Evolutionary conservation across 2,888 invertebrate genomes (phyloP), one percentile per base, ranked within the genome.

Genomic region (Caenorhabditis sp.): DNA sequence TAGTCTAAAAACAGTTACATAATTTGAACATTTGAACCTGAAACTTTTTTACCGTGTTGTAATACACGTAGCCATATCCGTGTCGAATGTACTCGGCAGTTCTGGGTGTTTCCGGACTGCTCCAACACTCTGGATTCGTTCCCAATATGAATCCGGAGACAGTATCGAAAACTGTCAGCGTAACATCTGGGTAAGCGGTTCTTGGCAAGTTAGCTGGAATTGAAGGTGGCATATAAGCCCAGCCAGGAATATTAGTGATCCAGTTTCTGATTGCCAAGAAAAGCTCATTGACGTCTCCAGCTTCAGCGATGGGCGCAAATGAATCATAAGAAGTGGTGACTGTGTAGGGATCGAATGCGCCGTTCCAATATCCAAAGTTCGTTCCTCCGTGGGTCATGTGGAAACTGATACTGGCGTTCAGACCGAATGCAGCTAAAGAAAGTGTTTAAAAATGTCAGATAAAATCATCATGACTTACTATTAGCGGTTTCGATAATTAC

Each of bases 121-220:
- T 46, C 75, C 75, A 75, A 39, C 75, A 75, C n/a, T 62, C 56
- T 1, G 75, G 75, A 35, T 62, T 62, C 0, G 30, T 45, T 15
- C 68, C 68, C 9, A 55, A 15, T 32, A 75, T 75, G 39, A 75
- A 75, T 7, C 68, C 75, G 32, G 68, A 62, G 5, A 75, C 52
- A n/a, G 68, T 68, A 17, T 68, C 68, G 32, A 75, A 75, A 8
- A 68, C 53, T 13, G 62, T 56, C 7, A 75, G 37, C 2, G 45
- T 8, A 11, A 52, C 43, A 58, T 68, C 68, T 3, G 68, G 68
- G 52, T 75, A 75, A 0, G 62, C 61, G n/a, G 37, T 39, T 45
- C 52, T 32, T 24, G 76, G 76, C 9, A 71, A 32, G 17, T 91
- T 91, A 2, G 85, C 84, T 0, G 94, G 93, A 1, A 92, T 89